These are phyloP conservation scores for Panagrolaimus sp. DNA, from an alignment of 1,140 invertebrate genomes.

Conservation along the genomic window DNA sequence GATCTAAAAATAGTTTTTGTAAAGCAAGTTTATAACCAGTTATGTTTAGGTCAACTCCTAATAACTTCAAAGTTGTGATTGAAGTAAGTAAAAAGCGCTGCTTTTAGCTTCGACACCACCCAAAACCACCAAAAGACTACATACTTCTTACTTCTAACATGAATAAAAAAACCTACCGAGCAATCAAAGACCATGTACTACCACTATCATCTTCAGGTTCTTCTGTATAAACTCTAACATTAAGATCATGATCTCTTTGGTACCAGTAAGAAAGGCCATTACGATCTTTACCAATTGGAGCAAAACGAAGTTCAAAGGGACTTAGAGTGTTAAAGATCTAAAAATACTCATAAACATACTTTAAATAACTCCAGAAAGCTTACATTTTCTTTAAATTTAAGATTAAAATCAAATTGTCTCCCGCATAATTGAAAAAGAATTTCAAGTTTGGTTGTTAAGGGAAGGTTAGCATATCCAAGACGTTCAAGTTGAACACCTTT, in stretches of 20 bases:
- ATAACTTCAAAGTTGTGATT: too few species aligned
- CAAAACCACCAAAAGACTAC: neutral
- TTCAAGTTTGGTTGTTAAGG: constrained; percentile 32
- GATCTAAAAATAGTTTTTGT: constrained; percentile 5
- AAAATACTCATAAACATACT: constrained; percentile 8
- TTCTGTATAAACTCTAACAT: constrained; percentile 41
- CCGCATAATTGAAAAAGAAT: constrained; percentile 42
- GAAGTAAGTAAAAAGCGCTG: too few species aligned
- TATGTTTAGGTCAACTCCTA: too few species aligned
- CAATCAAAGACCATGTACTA: constrained; percentile 33
- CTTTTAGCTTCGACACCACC: too few species aligned
- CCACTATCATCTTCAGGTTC: constrained; percentile 42
- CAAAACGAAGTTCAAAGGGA: constrained; percentile 37
- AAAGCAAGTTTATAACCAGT: too few species aligned
- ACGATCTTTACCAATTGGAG: constrained; percentile 36
- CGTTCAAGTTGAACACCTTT: constrained; percentile 34
- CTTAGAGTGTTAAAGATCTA: constrained; percentile 41
- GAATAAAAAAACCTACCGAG: constrained; percentile 22
- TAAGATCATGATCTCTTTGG: constrained; percentile 37
- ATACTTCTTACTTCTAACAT: too few species aligned
- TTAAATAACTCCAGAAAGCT: neutral
- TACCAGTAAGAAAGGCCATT: constrained; percentile 36
- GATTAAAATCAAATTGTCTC: constrained; percentile 44
- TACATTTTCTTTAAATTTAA: constrained; percentile 49
- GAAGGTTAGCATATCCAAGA: constrained; percentile 33